These are phyloP conservation scores for Neodiprion lecontei DNA, from an alignment of 1,140 invertebrate genomes.

Conservation along the genomic window DNA sequence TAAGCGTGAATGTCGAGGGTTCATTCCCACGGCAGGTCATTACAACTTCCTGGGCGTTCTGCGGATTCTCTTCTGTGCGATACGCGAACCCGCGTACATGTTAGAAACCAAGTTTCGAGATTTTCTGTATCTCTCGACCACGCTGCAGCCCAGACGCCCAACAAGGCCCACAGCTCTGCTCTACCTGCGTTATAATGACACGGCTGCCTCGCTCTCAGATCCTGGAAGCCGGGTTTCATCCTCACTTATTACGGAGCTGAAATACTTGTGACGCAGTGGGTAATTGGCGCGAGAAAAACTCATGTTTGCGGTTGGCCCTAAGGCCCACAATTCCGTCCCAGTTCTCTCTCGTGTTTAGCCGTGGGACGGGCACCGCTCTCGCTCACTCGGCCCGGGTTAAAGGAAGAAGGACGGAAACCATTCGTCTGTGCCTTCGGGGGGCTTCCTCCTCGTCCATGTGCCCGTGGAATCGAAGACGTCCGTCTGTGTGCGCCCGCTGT, in stretches of 20 bases:
- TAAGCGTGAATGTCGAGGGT: background rate
- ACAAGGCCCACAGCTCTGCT: background rate
- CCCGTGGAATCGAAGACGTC: background rate
- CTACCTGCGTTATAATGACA: too few species aligned
- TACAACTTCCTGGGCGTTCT: background rate
- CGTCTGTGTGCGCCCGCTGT: background rate
- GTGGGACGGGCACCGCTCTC: background rate
- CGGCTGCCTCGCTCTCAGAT: too few species aligned
- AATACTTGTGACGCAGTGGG: background rate
- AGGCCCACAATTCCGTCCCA: background rate
- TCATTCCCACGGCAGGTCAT: conserved; percentile 6
- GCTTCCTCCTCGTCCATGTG: background rate
- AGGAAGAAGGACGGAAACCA: conserved; percentile 3
- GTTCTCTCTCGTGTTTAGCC: too few species aligned
- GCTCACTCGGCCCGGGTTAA: background rate
- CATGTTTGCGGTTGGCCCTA: background rate
- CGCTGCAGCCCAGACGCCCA: background rate
- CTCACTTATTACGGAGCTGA: too few species aligned
- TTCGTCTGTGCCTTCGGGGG: conserved; percentile 10
- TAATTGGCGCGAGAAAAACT: background rate
- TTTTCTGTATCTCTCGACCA: too few species aligned
- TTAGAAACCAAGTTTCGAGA: too few species aligned
- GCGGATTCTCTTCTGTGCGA: background rate
- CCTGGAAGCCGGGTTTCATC: too few species aligned
- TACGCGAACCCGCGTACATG: background rate